Base-by-base conservation (phyloP, 2,888 invertebrate species). In the Macrophya alboannulata region DNA sequence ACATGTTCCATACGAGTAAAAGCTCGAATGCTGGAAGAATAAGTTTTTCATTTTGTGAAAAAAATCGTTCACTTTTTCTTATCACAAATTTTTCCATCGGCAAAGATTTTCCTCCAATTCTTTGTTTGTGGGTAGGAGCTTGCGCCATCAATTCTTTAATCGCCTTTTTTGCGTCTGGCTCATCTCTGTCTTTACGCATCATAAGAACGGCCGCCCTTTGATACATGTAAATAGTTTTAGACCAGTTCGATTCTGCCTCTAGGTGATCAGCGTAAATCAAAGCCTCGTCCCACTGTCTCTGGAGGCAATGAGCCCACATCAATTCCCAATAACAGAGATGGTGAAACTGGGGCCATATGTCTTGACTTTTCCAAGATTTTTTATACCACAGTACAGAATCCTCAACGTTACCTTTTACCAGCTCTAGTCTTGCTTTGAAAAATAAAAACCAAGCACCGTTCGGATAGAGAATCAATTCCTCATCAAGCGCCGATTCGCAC, bases 71-170 rank as follows among this genome's bases (percentile, higher is more conserved):
- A 72, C 98, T 96, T 89, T 98, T 98, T 91, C 96, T 97, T n/a
- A 98, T 96, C 74, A 97, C 97, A 94, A 99, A 99, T 94, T 99
- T 99, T 94, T 99, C 99, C 96, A 99, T 97, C 1, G 99, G 99
- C 88, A 99, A 94, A 0, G 99, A 99, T 94, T 99, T 99, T 0
- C 99, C 99, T 48, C 99, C 99, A 85, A 99, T 98, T 85, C 97
- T 95, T 92, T 98, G 98, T 90, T 98, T 98, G 93, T 96, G 96
- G 84, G 95, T 95, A 3, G 98, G 97, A 6, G 98, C 97, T 92
- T 95, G 97, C 96, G 95, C 95, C 95, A 98, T 96, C 15, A 98
- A 94, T 76, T 95, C 94, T 81, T 95, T 94, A 81, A 97, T 95
- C 74, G 95, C 95, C 82, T 94, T 93, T 88, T 96, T 95, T 12